A percentile compares a stretch with the other conserved stretches of the same genome.
Conservation (phyloP, 2,113 vertebrate genomes). For the Neolamprologus hecqui region DNA sequence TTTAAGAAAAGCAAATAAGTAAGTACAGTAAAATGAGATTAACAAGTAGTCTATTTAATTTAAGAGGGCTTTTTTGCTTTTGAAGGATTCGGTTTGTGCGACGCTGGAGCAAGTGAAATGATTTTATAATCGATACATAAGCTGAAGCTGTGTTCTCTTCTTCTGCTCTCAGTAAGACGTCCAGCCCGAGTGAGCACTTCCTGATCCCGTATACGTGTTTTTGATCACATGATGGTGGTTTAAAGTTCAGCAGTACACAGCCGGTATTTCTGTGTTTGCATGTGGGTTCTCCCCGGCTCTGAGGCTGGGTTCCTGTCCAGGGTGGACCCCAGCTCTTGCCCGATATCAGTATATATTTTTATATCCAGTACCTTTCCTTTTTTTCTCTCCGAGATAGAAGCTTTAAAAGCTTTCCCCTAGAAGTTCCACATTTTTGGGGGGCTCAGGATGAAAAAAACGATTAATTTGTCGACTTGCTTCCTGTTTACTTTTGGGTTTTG, state of each 20-base stretch:
- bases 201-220: neutral
- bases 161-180: neutral
- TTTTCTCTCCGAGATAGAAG: neutral
- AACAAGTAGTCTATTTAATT: neutral
- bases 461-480: neutral
- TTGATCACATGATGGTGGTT: neutral
- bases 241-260: neutral
- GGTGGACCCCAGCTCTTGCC: neutral
- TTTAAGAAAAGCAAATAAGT: neutral
- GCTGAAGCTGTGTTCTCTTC: neutral
- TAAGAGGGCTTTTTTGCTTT: neutral
- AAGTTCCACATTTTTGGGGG: neutral
- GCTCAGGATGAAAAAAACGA: rapidly evolving
- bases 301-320: neutral
- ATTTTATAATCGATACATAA: neutral
- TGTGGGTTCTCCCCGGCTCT: neutral
- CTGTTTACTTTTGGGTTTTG: neutral
- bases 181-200: neutral
- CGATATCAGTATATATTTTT: neutral
- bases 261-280: neutral
- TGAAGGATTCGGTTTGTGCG: neutral
- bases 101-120: neutral
- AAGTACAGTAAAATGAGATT: neutral
- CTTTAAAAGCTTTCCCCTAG: neutral
- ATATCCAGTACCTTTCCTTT: neutral